Evolutionary conservation across 2,888 invertebrate genomes (phyloP), one percentile per base, ranked within the genome.

Genomic region (Melitaea athalia): DNA sequence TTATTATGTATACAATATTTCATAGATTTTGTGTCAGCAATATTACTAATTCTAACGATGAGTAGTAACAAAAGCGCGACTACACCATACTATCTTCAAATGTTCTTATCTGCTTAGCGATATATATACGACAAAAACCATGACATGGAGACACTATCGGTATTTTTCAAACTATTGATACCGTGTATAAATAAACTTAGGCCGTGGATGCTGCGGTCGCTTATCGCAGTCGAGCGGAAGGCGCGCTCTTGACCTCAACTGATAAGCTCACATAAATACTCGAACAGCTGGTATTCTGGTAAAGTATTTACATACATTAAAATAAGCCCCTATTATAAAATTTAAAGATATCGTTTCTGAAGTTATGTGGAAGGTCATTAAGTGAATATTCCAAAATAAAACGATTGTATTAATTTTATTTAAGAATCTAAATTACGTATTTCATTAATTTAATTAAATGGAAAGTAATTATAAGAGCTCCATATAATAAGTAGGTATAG

Each of bases 181-280:
- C 74, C 79, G 73, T 31, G 76, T 80, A 79, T 81, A 81, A 85
- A 87, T 85, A 86, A 76, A 79, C 50, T 17, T n/a, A 38, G 45
- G 52, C 52, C 31, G 38, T 63, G 89, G 89, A 90, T 89, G 89
- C 92, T 91, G 91, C 69, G 81, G 53, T 11, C 42, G 81, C 77
- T 75, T 84, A 81, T 78, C 78, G 77, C 81, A 88, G 89, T 90
- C 90, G 78, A 79, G 83, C 88, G 92, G 91, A 92, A 89, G 87
- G 85, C 86, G 84, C 85, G 91, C 87, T 92, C 91, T 91, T 92
- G 91, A 91, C 91, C 91, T 74, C 85, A 73, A 75, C 75, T 81
- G 91, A 90, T 90, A 90, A 85, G 75, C 75, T 71, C 31, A 43
- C 63, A 67, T 70, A 79, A 78, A 78, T 77, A 85, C 81, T 76